Base-by-base conservation (phyloP, 1,140 invertebrate species). In the Cyclargus thomasi region DNA sequence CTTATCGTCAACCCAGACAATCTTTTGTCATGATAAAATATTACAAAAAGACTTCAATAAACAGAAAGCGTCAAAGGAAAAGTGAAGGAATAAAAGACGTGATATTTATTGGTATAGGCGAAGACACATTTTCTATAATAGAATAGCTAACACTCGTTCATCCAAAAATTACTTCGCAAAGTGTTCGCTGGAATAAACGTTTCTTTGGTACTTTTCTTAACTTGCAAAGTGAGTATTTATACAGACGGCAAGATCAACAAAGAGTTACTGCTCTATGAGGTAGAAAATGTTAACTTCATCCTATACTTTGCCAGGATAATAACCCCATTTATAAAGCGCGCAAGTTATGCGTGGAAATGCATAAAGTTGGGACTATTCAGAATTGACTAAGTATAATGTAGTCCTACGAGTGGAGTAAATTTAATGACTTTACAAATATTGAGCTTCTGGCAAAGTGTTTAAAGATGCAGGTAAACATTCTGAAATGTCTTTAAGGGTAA, bases 271-370 rank as follows among this genome's bases (percentile, higher is more conserved):
- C 74, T 84, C 82, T 84, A 81, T 82, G 80, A 77, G 65, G 72
- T 75, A 77, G 80, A 84, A 84, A 81, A 84, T 82, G 77, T 81
- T 76, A 78, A 81, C 77, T 74, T 70, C 68, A 73, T 80, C 67
- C 75, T 72, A 81, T 79, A 82, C 73, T 75, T 77, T 78, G 74
- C 74, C 75, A 81, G 79, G 75, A 81, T 81, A 80, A 85, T 81
- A 85, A 81, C 72, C 72, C 75, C 76, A 83, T 83, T 82, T 82
- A 78, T 85, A 79, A 78, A 76, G 75, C 69, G 77, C 79, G 78
- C 80, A 79, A 75, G 71, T 77, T 68, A 64, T 64, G 67, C 71
- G 71, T 69, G 62, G 67, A 71, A 65, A 65, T 62, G 64, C 66
- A 64, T 70, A 62, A 47, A 73, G 64, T 73, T 70, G 47, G 53